Conservation (phyloP, 2,797 vertebrate species). For the Leucoraja ocellata region DNA sequence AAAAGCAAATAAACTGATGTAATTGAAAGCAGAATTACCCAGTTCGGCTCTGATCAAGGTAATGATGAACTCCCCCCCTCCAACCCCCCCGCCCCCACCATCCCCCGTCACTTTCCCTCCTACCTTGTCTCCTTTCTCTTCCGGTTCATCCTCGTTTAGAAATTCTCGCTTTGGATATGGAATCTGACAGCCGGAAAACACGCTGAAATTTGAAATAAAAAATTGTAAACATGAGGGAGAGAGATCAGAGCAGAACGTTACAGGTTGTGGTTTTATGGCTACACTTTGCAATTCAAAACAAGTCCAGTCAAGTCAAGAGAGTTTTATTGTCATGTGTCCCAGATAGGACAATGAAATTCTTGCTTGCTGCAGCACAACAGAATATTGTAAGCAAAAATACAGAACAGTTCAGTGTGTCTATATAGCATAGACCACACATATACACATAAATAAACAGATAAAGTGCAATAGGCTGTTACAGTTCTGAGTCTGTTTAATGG, state of each 20-base stretch:
- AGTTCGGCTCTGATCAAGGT: neutral
- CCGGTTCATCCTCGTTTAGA: constrained; percentile 91
- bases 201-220: constrained; percentile 56
- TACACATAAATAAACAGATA: too few species aligned
- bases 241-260: neutral
- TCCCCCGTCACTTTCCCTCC: constrained; percentile 25
- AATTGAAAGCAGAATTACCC: neutral
- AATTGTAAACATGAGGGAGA: neutral
- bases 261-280: neutral
- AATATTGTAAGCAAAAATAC: too few species aligned
- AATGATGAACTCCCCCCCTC: neutral
- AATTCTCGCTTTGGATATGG: constrained; percentile 96
- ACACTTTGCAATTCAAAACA: neutral
- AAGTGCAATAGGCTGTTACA: too few species aligned
- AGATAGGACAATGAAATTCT: too few species aligned
- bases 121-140: constrained; percentile 97
- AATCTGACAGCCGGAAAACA: constrained; percentile 96
- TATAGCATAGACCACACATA: too few species aligned
- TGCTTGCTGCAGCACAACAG: too few species aligned
- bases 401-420: too few species aligned
- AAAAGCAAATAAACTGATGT: neutral
- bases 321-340: too few species aligned
- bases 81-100: too few species aligned
- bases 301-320: too few species aligned
- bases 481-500: too few species aligned